Evolutionary conservation across 2,113 vertebrate genomes (phyloP).

Genomic region (Chaetorhynchus papuensis): DNA sequence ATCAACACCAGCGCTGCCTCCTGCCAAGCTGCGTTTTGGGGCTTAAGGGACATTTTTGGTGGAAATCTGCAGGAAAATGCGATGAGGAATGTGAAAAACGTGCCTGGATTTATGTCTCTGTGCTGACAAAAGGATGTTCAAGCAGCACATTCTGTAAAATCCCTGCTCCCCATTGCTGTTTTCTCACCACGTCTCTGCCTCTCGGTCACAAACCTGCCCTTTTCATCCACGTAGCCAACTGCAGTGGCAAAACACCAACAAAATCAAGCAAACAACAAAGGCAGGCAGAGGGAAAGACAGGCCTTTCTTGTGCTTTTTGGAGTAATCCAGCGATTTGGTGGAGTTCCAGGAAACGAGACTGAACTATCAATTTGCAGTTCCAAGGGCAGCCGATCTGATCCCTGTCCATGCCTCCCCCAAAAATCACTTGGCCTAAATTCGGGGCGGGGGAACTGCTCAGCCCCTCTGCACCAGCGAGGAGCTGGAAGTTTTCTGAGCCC

Average conservation of each 20-base stretch:
- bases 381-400: not conserved
- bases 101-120: not conserved
- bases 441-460: not conserved
- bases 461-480: not conserved
- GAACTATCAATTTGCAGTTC: not conserved
- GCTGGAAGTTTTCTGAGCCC: not conserved
- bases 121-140: not conserved
- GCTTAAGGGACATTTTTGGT: slow-evolving; percentile 4
- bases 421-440: not conserved
- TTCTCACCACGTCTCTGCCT: not conserved
- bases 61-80: not conserved
- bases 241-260: not conserved
- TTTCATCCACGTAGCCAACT: not conserved
- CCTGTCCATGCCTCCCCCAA: not conserved
- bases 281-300: not conserved
- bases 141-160: not conserved
- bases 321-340: not conserved
- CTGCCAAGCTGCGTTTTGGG: not conserved
- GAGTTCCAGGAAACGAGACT: not conserved
- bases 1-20: not conserved
- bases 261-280: not conserved
- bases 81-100: not conserved
- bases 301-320: not conserved
- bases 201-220: not conserved
- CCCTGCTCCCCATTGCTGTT: not conserved